These are phyloP conservation scores for Epizoanthus illoricatus DNA, from an alignment of 92 coral and sea anemone genomes.

Conservation along the genomic window DNA sequence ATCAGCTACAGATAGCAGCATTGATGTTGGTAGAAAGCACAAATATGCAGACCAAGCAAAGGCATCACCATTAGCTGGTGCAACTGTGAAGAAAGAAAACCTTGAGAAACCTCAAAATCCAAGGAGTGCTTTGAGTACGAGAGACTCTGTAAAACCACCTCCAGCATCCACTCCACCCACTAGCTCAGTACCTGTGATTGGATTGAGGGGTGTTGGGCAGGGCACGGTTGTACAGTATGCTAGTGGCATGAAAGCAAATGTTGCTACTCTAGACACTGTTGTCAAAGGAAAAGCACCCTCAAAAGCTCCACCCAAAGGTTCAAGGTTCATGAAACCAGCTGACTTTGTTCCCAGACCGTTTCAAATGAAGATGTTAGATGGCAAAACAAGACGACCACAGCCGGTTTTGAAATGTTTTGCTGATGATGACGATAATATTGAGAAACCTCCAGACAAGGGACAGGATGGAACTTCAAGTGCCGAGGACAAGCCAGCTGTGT, in stretches of 20 bases:
- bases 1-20: too few relatives aligned
- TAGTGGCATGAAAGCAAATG: not conserved
- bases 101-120: not conserved
- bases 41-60: too few relatives aligned
- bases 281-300: not conserved
- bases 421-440: conserved; percentile 27
- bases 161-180: not conserved
- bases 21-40: too few relatives aligned
- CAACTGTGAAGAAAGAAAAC: not conserved
- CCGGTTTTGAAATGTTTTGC: conserved; percentile 31
- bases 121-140: not conserved
- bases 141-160: not conserved
- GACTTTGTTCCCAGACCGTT: conserved; percentile 39
- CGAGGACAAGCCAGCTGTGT: not conserved
- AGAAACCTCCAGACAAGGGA: not conserved
- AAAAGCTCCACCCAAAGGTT: conserved; percentile 2
- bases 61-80: too few relatives aligned
- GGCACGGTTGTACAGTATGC: conserved; percentile 4
- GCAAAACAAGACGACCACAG: conserved; percentile 11
- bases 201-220: not conserved
- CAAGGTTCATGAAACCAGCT: conserved; percentile 30
- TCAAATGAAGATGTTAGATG: conserved; percentile 38
- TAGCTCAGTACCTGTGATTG: not conserved
- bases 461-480: not conserved
- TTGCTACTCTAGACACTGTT: conserved; percentile 1